Percentiles rank a stretch among this genome's conserved stretches.
phyloP scores from a whole-genome alignment of 2,888 invertebrate genomes.

The Nomada fabriciana region DNA sequence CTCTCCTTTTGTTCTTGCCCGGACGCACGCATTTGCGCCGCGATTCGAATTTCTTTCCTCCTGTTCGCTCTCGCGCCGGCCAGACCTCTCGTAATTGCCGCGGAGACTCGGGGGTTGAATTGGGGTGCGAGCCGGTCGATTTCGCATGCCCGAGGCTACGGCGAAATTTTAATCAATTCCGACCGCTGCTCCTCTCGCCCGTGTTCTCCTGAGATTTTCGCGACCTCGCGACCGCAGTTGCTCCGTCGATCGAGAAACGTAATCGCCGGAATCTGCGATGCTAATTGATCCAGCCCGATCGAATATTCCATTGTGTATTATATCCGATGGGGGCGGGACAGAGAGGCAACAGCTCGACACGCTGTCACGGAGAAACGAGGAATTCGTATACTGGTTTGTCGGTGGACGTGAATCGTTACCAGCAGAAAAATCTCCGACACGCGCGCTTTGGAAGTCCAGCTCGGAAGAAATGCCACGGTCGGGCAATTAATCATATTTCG shows the following conservation, averaged over 20 bases:
- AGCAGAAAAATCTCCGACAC: conserved; percentile 60
- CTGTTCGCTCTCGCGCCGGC: conserved; percentile 64
- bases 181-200: not conserved
- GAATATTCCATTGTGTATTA: too few species aligned
- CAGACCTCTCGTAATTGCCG: conserved; percentile 31
- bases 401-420: conserved; percentile 51
- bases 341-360: not conserved
- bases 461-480: conserved; percentile 77
- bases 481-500: conserved; percentile 84
- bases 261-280: too few species aligned
- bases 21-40: conserved; percentile 59
- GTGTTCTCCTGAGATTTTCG: too few species aligned
- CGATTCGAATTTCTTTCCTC: conserved; percentile 63
- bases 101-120: conserved; percentile 43
- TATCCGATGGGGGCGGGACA: too few species aligned
- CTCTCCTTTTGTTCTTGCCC: conserved; percentile 55
- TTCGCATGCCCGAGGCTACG: conserved; percentile 7
- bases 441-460: conserved; percentile 59
- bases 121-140: conserved; percentile 37
- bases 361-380: conserved; percentile 31
- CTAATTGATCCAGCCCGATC: too few species aligned
- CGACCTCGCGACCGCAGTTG: too few species aligned
- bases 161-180: conserved; percentile 25
- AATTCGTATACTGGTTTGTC: conserved; percentile 48
- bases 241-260: too few species aligned